Evolutionary conservation across 2,797 vertebrate genomes (phyloP), one percentile per base, ranked within the genome.

Genomic region (Anabas testudineus): DNA sequence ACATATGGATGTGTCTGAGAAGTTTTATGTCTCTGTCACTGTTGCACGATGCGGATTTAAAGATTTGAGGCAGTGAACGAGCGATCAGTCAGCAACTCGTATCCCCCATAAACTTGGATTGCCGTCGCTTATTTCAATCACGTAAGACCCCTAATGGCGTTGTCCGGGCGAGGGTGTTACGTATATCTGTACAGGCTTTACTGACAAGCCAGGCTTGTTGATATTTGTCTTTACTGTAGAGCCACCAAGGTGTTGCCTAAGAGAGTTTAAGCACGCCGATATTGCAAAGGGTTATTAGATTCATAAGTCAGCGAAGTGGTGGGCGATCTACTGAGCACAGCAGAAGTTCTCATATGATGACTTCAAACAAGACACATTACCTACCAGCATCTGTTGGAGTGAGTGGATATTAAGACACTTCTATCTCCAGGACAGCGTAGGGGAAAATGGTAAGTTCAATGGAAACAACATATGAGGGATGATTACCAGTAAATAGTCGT

Each of bases 271-370:
- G 95, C 95, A 95, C 95, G 95, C 95, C 96, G 97, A 97, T 96
- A 98, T 97, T 97, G 96, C 95, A 95, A 96, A 96, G 96, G 96
- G 95, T 96, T 96, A 97, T 99, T 99, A 97, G 96, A 99, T 97
- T 98, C 97, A 97, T 96, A 98, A 98, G 97, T 99, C 98, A 98
- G 96, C 96, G 95, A 97, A 99, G 96, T 99, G 97, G 98, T 99
- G 97, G 98, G 97, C 98, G 98, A 98, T 98, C 94, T 96, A 97
- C 96, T 96, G 97, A 98, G 97, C 96, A 95, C 95, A 95, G 97
- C 96, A 96, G 95, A 99, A 99, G 95, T 99, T 98, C 96, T 98
- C 98, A 95, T 97, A 99, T 97, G 98, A 99, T 99, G 98, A 99
- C 97, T 99, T 98, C 97, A 99, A 99, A 98, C 96, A 97, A 99